Conservation (phyloP, 2,797 vertebrate species). For the Lacerta bilineata region DNA sequence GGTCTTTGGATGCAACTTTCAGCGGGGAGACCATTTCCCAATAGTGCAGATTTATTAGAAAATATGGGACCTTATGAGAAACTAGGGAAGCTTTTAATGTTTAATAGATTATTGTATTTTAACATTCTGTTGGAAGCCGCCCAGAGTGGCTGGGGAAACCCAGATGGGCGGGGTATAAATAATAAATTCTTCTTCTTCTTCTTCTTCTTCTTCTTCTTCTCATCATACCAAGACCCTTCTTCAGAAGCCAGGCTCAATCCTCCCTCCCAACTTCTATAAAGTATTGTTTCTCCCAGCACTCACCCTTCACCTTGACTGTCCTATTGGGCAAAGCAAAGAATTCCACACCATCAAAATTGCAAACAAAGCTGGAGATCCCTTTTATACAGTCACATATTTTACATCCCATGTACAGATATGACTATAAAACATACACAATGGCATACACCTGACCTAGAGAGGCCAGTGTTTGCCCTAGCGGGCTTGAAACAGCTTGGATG, state of each 20-base stretch:
- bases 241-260: not conserved
- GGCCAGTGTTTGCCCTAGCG: rapidly evolving
- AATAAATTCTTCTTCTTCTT: too few relatives aligned
- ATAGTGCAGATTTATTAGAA: not conserved
- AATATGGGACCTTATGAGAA: not conserved
- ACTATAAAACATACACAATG: slow-evolving; percentile 61
- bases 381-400: slow-evolving; percentile 68
- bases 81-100: not conserved
- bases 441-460: not conserved
- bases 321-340: slow-evolving; percentile 25
- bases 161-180: too few relatives aligned
- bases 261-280: not conserved
- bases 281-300: not conserved
- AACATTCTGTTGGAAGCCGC: too few relatives aligned
- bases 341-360: not conserved
- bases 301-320: not conserved
- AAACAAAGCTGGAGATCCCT: slow-evolving; percentile 45
- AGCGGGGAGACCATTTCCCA: not conserved
- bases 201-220: too few relatives aligned
- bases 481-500: not conserved
- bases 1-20: not conserved
- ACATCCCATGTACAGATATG: slow-evolving; percentile 74
- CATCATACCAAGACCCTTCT: not conserved
- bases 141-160: too few relatives aligned
- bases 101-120: too few relatives aligned